phyloP scores from a whole-genome alignment of 2,797 vertebrate genomes.

The Urophycis tenuis region DNA sequence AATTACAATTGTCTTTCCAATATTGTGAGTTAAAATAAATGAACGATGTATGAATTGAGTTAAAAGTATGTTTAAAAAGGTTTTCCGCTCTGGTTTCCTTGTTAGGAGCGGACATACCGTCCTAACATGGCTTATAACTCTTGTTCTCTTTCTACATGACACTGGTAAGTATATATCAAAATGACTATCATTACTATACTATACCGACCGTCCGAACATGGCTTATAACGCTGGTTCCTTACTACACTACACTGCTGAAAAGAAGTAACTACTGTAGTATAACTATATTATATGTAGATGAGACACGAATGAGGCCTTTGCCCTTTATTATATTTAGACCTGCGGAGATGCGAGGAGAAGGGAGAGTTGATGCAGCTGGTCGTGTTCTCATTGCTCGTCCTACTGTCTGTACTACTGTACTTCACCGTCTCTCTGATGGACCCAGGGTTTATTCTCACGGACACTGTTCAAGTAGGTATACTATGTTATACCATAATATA shows the following conservation, averaged over 20 bases:
- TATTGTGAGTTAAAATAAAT: not conserved
- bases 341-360: slow-evolving; percentile 70
- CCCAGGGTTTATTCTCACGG: slow-evolving; percentile 81
- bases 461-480: slow-evolving; percentile 71
- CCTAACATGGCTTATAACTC: slow-evolving; percentile 72
- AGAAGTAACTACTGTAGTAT: not conserved
- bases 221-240: slow-evolving; percentile 64
- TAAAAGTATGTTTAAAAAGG: slow-evolving; percentile 42
- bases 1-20: not conserved
- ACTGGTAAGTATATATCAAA: slow-evolving; percentile 73
- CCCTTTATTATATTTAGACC: slow-evolving; percentile 54
- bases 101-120: slow-evolving; percentile 73
- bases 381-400: slow-evolving; percentile 73
- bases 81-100: slow-evolving; percentile 71
- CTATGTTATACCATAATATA: not conserved
- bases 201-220: slow-evolving; percentile 74
- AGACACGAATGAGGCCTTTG: not conserved
- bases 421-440: slow-evolving; percentile 89
- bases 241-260: slow-evolving; percentile 83
- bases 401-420: slow-evolving; percentile 81
- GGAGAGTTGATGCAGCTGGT: slow-evolving; percentile 75
- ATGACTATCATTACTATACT: not conserved
- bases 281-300: not conserved
- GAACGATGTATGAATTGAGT: not conserved
- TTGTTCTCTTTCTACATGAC: slow-evolving; percentile 79